phyloP scores from a whole-genome alignment of 2,797 vertebrate genomes.

The Chelonia mydas region DNA sequence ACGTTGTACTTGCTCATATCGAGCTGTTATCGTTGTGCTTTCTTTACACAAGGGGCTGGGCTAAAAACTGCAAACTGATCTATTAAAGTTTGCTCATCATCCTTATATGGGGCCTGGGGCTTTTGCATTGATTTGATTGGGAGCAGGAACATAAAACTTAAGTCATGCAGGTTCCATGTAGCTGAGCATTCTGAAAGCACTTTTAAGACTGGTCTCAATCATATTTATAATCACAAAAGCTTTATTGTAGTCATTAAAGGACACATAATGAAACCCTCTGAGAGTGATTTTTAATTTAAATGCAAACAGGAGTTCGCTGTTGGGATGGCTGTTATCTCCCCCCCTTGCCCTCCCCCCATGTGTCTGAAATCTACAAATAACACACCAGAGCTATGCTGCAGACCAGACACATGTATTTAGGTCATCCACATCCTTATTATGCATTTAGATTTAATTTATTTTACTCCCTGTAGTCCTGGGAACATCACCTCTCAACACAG shows the following conservation, averaged over 20 bases:
- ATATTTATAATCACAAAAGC: not conserved
- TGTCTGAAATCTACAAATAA: not conserved
- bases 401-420: not conserved
- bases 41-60: not conserved
- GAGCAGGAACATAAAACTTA: not conserved
- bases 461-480: not conserved
- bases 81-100: not conserved
- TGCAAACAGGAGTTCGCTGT: not conserved
- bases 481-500: not conserved
- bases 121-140: not conserved
- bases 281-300: not conserved
- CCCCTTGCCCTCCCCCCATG: fast-evolving
- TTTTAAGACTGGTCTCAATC: not conserved
- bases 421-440: not conserved
- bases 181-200: not conserved
- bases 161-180: not conserved
- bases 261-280: not conserved
- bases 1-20: not conserved
- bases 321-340: not conserved
- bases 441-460: not conserved
- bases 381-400: not conserved
- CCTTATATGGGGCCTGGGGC: not conserved
- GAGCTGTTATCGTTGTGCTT: not conserved
- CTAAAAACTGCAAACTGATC: not conserved
- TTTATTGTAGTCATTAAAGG: not conserved